Evolutionary conservation across 1,140 invertebrate species (phyloP).

Genomic region (Brachionus rotundiformis): DNA sequence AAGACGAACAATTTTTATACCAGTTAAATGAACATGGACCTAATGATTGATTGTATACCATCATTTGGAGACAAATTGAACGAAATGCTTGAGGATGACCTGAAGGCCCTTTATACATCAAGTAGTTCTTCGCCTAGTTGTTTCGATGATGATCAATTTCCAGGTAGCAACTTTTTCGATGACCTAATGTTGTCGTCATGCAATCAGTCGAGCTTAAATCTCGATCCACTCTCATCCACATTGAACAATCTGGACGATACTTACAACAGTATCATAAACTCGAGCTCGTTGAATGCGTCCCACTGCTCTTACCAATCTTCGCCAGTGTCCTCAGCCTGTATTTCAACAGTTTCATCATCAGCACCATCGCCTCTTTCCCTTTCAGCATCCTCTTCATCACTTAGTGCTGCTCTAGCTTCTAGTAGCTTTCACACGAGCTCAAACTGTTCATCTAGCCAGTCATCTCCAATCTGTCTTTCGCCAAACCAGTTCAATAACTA

Average conservation of each 20-base stretch:
- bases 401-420: constrained; percentile 9
- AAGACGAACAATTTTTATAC: constrained; percentile 14
- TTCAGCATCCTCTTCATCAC: constrained; percentile 22
- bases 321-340: neutral
- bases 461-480: constrained; percentile 15
- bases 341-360: constrained; percentile 27
- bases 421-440: neutral
- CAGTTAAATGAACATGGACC: constrained; percentile 42
- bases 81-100: constrained; percentile 50
- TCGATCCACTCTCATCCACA: constrained; percentile 12
- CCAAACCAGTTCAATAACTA: constrained; percentile 43
- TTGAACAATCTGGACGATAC: constrained; percentile 19
- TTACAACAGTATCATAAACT: constrained; percentile 36
- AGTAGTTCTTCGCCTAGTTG: constrained; percentile 28
- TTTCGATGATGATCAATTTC: constrained; percentile 32
- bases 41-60: constrained; percentile 51
- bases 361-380: constrained; percentile 47
- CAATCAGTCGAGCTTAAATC: constrained; percentile 25
- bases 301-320: neutral
- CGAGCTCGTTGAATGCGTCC: constrained; percentile 1
- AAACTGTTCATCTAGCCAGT: constrained; percentile 4
- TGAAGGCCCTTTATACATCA: constrained; percentile 12
- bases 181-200: neutral
- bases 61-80: constrained; percentile 28
- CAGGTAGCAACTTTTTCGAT: neutral